phyloP scores from a whole-genome alignment of 1,140 invertebrate genomes.

The Solenopsis invicta region DNA sequence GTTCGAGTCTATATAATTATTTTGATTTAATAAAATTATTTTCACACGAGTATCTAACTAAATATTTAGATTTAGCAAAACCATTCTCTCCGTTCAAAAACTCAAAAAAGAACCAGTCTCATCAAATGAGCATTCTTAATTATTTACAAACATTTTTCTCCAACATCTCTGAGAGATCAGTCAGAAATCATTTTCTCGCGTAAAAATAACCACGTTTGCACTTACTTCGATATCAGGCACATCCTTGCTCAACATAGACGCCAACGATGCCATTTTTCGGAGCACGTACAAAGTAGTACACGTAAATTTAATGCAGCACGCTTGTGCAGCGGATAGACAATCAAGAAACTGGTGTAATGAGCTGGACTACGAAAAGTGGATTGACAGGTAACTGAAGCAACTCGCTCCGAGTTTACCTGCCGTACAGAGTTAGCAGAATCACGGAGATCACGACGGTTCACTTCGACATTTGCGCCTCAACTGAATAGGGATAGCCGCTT shows the following conservation, averaged over 20 bases:
- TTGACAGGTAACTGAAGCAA: conserved; percentile 74
- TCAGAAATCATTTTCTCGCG: neutral
- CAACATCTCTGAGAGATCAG: neutral
- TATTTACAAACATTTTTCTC: neutral
- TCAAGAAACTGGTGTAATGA: conserved; percentile 26
- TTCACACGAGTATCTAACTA: too few relatives aligned
- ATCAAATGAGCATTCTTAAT: neutral
- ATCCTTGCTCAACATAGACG: conserved; percentile 88
- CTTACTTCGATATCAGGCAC: conserved; percentile 91
- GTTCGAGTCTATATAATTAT: too few relatives aligned
- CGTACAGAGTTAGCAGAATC: neutral
- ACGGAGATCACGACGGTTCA: neutral
- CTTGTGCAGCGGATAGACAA: neutral
- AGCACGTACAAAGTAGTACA: neutral
- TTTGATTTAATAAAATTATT: too few relatives aligned
- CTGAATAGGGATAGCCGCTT: neutral
- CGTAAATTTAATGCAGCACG: neutral
- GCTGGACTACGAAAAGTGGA: neutral
- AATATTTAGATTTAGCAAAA: too few relatives aligned
- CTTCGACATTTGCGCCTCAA: neutral
- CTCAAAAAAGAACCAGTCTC: neutral
- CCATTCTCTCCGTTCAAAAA: too few relatives aligned
- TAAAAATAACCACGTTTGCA: conserved; percentile 35
- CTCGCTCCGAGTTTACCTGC: conserved; percentile 68
- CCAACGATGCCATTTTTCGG: conserved; percentile 72